Evolutionary conservation across 2,113 vertebrate genomes (phyloP), one percentile per base, ranked within the genome.

Genomic region (Calidris pygmaea): DNA sequence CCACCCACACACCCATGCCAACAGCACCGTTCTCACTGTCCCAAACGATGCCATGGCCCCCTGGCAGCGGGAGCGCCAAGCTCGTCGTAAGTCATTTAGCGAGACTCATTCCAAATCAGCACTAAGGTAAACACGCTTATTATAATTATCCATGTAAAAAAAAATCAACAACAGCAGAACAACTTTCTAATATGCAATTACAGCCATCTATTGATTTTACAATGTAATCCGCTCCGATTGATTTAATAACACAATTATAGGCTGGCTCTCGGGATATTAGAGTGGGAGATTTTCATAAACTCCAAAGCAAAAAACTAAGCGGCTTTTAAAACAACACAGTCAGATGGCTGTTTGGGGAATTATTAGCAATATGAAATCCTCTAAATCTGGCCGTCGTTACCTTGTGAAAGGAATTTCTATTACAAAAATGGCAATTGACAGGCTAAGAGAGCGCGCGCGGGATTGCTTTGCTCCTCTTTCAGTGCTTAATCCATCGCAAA

Each of bases 121-220:
- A 75, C 98, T 97, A 99, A 99, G 98, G 98, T 98, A 99, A 99
- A 99, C 98, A 98, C 83, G 97, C 98, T 98, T 98, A 99, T 99
- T 99, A 99, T 98, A 98, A 99, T 99, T 99, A 99, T 98, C 99
- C 98, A 98, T 98, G 98, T 98, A 97, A 98, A 99, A 99, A 98
- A 96, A 96, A 96, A 94, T 90, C 96, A 97, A 97, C 97, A 97
- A 96, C 91, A 97, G 96, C 94, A 96, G 97, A 97, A 97, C 98
- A 99, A 98, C 96, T 98, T 98, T 98, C 98, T 99, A 99, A 99
- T 99, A 99, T 98, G 98, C 99, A 99, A 99, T 99, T 99, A 99
- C 98, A 97, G 97, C 95, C 96, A 96, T 97, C 93, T 98, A 99
- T 99, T 98, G 99, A 99, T 99, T 98, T 98, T 98, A 98, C 98